Percentiles rank a stretch among this genome's conserved stretches.
phyloP scores from a whole-genome alignment of 92 coral and sea anemone genomes.

The Anthopleura xanthogrammica region DNA sequence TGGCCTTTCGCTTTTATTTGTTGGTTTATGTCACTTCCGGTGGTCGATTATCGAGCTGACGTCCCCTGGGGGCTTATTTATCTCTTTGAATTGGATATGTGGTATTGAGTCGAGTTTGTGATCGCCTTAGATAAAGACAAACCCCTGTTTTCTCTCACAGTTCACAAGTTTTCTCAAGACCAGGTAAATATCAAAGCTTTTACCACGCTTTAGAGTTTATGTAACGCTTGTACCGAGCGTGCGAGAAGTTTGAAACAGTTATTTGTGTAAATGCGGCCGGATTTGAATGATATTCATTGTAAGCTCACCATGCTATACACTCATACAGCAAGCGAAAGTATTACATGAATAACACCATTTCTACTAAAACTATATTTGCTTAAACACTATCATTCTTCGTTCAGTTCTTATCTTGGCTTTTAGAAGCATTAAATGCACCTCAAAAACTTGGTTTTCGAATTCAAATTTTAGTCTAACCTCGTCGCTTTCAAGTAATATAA shows the following conservation, averaged over 20 bases:
- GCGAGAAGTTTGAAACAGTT: neutral
- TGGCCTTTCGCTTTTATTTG: conserved; percentile 22
- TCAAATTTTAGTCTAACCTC: neutral
- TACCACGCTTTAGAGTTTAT: neutral
- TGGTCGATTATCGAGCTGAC: conserved; percentile 5
- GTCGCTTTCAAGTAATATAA: neutral
- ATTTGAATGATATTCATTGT: neutral
- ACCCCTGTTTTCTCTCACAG: neutral
- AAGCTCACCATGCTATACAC: neutral
- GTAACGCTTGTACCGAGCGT: neutral
- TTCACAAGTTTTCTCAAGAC: neutral
- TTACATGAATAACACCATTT: neutral
- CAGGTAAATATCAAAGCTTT: conserved; percentile 1
- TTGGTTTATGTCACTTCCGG: conserved; percentile 35
- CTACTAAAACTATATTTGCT: neutral
- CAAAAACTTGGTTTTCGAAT: neutral
- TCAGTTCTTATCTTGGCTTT: neutral
- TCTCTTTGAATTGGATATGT: neutral
- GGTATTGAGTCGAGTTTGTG: neutral
- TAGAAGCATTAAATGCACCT: neutral
- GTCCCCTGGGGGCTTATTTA: conserved; percentile 31
- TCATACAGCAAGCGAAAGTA: conserved; percentile 1
- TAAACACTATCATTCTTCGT: neutral
- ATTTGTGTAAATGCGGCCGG: conserved; percentile 5
- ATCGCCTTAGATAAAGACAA: conserved; percentile 1